Conservation (phyloP, 1,140 invertebrate genomes). For the Sesamia nonagrioides region DNA sequence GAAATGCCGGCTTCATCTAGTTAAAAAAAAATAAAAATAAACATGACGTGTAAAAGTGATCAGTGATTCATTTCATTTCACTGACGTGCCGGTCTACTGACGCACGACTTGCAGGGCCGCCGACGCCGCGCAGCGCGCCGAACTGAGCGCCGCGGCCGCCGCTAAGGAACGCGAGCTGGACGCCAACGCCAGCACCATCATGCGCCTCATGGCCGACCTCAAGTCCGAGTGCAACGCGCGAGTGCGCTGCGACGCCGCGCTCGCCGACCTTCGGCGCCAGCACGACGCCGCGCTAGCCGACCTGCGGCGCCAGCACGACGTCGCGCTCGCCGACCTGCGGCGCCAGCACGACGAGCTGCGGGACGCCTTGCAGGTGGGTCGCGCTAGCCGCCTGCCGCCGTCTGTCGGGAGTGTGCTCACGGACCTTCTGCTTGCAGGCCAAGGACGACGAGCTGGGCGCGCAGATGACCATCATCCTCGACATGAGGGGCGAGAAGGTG, state of each 20-base stretch:
- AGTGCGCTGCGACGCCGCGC: slow-evolving; percentile 61
- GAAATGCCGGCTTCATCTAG: no score
- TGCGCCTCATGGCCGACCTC: slow-evolving; percentile 68
- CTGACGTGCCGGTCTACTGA: no score
- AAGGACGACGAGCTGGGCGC: slow-evolving; percentile 68
- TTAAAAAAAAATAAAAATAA: no score
- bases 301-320: no score
- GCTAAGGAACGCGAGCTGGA: slow-evolving; percentile 62
- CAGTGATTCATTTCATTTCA: no score
- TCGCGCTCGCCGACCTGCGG: no score
- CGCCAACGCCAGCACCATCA: slow-evolving; percentile 61
- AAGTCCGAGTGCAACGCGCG: slow-evolving; percentile 59
- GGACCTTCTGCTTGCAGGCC: slow-evolving; percentile 56
- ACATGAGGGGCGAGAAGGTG: slow-evolving; percentile 73
- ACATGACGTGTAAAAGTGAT: no score
- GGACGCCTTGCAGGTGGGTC: no score
- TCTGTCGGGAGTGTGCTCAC: background rate
- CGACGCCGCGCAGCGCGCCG: background rate
- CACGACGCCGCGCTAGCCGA: no score
- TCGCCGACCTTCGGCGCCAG: no score
- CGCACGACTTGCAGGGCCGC: background rate
- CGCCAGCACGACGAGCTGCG: no score
- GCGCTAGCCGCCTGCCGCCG: background rate
- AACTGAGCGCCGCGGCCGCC: background rate
- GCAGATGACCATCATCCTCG: slow-evolving; percentile 69